Evolutionary conservation across 2,113 vertebrate genomes (phyloP), one percentile per base, ranked within the genome.

Genomic region (Sterna hirundo): DNA sequence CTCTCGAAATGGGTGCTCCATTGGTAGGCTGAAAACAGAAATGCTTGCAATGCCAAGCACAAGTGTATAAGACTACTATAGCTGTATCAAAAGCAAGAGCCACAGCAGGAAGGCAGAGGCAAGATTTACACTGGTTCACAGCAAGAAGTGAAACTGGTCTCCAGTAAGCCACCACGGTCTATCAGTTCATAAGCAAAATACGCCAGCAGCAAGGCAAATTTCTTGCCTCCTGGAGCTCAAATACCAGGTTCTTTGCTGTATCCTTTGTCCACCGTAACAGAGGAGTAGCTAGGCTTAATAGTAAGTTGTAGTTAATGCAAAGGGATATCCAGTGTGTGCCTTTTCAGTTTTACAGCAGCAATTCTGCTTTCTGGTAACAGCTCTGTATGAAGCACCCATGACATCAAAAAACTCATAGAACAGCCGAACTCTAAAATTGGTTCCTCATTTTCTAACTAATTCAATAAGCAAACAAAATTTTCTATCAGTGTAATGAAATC

Each of bases 251-350:
- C 42, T 13, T 36, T 26, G 23, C 27, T 36, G 11, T 5, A 71
- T 6, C 46, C 40, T 64, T 58, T 23, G 13, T 11, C 30, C 30
- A 29, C 19, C 9, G 0, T 5, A 11, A 6, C 0, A 22, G 21
- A 61, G 5, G 13, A 36, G 10, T 4, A 55, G 51, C 8, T 1
- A 10, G 22, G 36, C 23, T 54, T 15, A 30, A 68, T 3, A 40
- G 40, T 3, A 17, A 0, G 0, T 3, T 22, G 20, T 15, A n/a
- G 10, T 27, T 72, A 47, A 64, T 3, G 11, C 22, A 70, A 20
- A 46, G 17, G 14, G 21, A 13, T 38, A 66, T 6, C 29, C 23
- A 44, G 18, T 4, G 4, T 15, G 32, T 5, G 16, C 4, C 49
- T 34, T 15, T 22, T 23, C 74, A 46, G 6, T 27, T 36, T 27